Percentiles rank a stretch among this genome's conserved stretches.
phyloP scores from a whole-genome alignment of 2,888 invertebrate genomes.

The Trichacis sp. region DNA sequence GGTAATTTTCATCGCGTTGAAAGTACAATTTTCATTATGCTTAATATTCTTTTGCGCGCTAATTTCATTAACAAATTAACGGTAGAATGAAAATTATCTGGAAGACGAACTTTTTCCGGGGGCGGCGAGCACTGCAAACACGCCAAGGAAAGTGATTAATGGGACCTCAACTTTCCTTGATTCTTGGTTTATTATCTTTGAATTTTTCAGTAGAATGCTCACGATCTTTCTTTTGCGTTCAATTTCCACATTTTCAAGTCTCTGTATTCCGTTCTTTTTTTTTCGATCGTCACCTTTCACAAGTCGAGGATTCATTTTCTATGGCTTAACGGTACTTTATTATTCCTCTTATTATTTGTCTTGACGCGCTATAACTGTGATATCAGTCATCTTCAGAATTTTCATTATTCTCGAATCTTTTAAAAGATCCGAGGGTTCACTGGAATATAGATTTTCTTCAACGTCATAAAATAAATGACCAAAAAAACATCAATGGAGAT shows the following conservation, averaged over 20 bases:
- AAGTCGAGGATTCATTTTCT: background rate
- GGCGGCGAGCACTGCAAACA: slow-evolving; percentile 1
- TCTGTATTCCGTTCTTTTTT: too few species aligned
- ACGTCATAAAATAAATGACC: too few species aligned
- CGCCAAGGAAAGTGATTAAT: background rate
- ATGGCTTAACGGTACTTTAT: background rate
- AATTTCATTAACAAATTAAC: slow-evolving; percentile 1
- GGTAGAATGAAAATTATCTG: background rate
- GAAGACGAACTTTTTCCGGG: background rate
- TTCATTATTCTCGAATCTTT: too few species aligned
- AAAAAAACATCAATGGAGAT: too few species aligned
- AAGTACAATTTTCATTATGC: background rate
- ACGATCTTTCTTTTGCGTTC: background rate
- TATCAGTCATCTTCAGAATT: background rate
- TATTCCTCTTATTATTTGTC: background rate
- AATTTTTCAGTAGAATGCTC: too few species aligned
- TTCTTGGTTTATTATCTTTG: background rate
- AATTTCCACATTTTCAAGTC: background rate
- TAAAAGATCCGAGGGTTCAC: too few species aligned
- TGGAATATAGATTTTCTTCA: too few species aligned
- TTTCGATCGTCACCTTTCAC: background rate
- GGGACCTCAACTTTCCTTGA: background rate
- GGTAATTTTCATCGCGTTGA: background rate
- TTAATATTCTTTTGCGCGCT: background rate
- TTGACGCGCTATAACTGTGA: background rate